These are phyloP conservation scores for Thereva unica DNA, from an alignment of 2,888 invertebrate genomes.

Conservation along the genomic window DNA sequence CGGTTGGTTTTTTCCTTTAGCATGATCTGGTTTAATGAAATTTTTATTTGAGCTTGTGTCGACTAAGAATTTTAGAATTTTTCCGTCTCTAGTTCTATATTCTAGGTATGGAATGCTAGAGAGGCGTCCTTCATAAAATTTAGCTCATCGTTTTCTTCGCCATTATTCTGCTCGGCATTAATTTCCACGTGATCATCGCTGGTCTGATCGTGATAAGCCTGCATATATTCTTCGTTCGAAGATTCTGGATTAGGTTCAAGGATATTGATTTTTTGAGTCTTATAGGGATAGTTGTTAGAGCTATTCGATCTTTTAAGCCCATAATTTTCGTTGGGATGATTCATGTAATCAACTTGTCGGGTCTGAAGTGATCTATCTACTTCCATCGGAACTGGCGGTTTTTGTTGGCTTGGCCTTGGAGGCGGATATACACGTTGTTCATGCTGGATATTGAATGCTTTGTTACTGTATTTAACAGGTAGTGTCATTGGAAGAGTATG, in stretches of 20 bases:
- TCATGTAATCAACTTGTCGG: conserved; percentile 33
- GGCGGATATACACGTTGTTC: conserved; percentile 4
- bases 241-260: conserved; percentile 1
- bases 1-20: neutral
- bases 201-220: neutral
- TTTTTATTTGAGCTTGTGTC: conserved; percentile 35
- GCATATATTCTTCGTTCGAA: neutral
- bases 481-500: neutral
- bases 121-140: conserved; percentile 37
- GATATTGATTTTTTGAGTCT: conserved; percentile 8
- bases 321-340: conserved; percentile 19
- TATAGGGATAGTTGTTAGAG: conserved; percentile 3
- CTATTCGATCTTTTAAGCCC: neutral
- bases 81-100: conserved; percentile 10
- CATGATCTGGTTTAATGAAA: conserved; percentile 14
- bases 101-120: conserved; percentile 38
- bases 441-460: conserved; percentile 17
- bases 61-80: conserved; percentile 28
- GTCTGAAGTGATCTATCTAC: conserved; percentile 26
- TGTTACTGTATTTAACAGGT: conserved; percentile 4
- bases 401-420: conserved; percentile 14
- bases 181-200: neutral
- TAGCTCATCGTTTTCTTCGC: conserved; percentile 20
- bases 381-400: conserved; percentile 19
- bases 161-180: neutral